Evolutionary conservation across 2,113 vertebrate genomes (phyloP).

Genomic region (Aramus guarauna): DNA sequence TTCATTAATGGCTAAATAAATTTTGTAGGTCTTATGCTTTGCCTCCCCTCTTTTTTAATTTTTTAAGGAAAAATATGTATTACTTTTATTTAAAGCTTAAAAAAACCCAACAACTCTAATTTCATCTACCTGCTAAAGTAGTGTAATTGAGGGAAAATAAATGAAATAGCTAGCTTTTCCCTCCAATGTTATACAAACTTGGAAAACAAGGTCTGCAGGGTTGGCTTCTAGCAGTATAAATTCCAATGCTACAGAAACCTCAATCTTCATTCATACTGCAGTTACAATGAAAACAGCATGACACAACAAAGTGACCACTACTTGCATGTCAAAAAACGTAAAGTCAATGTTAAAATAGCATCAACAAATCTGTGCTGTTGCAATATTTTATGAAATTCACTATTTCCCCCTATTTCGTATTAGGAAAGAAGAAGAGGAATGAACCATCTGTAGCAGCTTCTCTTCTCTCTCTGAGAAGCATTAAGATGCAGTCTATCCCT

Average conservation of each 20-base stretch:
- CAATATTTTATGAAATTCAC: not conserved
- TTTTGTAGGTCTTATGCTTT: not conserved
- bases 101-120: not conserved
- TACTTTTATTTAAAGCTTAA: not conserved
- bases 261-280: not conserved
- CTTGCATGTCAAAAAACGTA: not conserved
- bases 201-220: not conserved
- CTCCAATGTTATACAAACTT: not conserved
- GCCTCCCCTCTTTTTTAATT: rapidly evolving
- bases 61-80: not conserved
- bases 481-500: not conserved
- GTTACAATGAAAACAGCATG: not conserved
- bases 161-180: not conserved
- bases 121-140: not conserved
- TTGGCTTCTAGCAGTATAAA: not conserved
- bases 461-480: not conserved
- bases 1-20: not conserved
- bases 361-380: not conserved
- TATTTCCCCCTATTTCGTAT: rapidly evolving
- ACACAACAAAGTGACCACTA: not conserved
- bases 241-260: not conserved
- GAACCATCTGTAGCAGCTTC: not conserved
- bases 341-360: not conserved
- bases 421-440: not conserved
- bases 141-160: not conserved